These are phyloP conservation scores for Toxostoma redivivum DNA, from an alignment of 2,113 vertebrate genomes.

Conservation along the genomic window DNA sequence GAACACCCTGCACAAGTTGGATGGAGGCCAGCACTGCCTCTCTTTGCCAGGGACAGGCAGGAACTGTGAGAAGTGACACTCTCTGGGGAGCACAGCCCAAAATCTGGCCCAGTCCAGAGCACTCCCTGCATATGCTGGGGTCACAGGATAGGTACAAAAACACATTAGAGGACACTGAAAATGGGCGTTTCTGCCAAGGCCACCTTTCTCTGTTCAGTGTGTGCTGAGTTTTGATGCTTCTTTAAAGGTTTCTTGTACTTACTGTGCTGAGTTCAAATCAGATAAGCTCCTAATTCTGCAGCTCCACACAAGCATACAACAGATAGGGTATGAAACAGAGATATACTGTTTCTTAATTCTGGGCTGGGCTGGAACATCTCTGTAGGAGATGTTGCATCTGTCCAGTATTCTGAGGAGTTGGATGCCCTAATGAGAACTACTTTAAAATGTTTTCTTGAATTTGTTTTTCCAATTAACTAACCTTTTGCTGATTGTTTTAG, in stretches of 20 bases:
- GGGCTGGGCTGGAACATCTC: not conserved
- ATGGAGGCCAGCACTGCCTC: not conserved
- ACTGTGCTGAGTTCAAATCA: not conserved
- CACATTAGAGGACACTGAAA: not conserved
- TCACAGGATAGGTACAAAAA: rapidly evolving
- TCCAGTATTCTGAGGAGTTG: not conserved
- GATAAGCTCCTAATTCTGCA: not conserved
- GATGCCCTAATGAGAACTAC: not conserved
- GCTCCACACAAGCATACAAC: not conserved
- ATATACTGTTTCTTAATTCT: not conserved
- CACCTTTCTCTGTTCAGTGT: not conserved
- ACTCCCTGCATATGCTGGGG: not conserved
- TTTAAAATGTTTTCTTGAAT: not conserved
- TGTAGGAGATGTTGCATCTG: not conserved
- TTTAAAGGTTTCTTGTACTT: not conserved
- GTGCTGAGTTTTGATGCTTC: not conserved
- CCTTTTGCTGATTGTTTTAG: not conserved
- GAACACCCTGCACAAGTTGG: not conserved
- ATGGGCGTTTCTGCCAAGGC: not conserved
- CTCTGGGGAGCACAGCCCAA: not conserved
- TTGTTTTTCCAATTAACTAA: not conserved
- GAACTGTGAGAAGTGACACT: not conserved
- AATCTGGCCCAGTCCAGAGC: not conserved
- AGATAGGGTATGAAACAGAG: not conserved
- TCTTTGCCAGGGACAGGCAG: not conserved